Evolutionary conservation across 2,888 invertebrate species (phyloP).

Genomic region (Cerceris ruficornis): DNA sequence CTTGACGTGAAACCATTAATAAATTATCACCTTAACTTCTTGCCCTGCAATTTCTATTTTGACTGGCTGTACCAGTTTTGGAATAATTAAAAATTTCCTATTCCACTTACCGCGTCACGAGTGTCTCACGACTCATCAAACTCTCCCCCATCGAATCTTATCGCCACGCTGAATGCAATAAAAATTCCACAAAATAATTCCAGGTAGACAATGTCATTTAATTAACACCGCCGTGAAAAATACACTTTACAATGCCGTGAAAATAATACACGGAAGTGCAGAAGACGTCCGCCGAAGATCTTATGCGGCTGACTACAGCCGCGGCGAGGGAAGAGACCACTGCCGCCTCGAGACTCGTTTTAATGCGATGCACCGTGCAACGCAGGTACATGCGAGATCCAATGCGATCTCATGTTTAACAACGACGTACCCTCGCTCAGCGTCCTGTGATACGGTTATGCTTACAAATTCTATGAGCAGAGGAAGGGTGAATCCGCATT

Average conservation of each 20-base stretch:
- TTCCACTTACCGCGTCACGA: no score
- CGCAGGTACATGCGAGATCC: slow-evolving; percentile 54
- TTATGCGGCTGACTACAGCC: slow-evolving; percentile 12
- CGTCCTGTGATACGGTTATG: slow-evolving; percentile 47
- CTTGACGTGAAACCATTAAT: no score
- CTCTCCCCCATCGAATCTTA: no score
- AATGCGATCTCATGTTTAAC: slow-evolving; percentile 63
- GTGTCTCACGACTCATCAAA: no score
- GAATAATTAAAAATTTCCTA: background rate
- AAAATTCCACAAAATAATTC: background rate
- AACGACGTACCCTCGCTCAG: slow-evolving; percentile 42
- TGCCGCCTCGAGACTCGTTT: slow-evolving; percentile 46
- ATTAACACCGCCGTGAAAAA: background rate
- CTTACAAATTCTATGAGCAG: slow-evolving; percentile 55
- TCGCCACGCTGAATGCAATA: no score
- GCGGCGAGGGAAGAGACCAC: slow-evolving; percentile 38
- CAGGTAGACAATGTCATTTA: background rate
- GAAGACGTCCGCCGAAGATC: slow-evolving; percentile 3
- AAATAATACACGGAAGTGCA: slow-evolving; percentile 51
- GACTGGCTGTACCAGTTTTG: background rate
- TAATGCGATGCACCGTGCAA: slow-evolving; percentile 55
- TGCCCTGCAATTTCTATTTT: no score
- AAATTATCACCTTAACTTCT: no score
- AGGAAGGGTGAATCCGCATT: slow-evolving; percentile 12
- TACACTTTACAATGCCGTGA: slow-evolving; percentile 14